A percentile compares a stretch with the other conserved stretches of the same genome.
These are phyloP conservation scores for Drosophila murphyi DNA, from an alignment of 1,140 invertebrate genomes.

Conservation along the genomic window DNA sequence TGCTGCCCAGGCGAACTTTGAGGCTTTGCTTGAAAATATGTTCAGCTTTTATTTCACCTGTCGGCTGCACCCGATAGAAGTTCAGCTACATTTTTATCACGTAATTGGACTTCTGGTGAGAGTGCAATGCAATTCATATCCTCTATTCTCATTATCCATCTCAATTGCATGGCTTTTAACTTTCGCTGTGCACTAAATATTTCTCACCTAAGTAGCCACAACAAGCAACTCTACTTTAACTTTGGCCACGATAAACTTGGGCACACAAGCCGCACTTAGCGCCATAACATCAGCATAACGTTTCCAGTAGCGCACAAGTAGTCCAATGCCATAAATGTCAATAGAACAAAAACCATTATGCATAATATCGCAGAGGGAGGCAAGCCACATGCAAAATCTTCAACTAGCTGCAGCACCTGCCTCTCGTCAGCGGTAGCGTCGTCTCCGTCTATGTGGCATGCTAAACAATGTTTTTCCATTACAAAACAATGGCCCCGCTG, in stretches of 20 bases:
- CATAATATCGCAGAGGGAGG: conserved; percentile 58
- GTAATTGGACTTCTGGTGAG: too few relatives aligned
- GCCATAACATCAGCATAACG: neutral
- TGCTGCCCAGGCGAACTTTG: too few relatives aligned
- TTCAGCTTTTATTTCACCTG: too few relatives aligned
- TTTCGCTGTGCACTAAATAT: conserved; percentile 31
- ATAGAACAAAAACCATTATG: conserved; percentile 80
- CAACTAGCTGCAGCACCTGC: neutral
- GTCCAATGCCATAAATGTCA: conserved; percentile 73
- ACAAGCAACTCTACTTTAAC: conserved; percentile 45
- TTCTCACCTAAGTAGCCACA: conserved; percentile 43
- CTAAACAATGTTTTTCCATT: conserved; percentile 81
- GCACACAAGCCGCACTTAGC: conserved; percentile 14
- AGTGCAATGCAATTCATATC: too few relatives aligned
- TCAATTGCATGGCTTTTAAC: conserved; percentile 56
- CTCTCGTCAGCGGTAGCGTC: conserved; percentile 14
- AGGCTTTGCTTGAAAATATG: too few relatives aligned
- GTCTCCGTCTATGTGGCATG: conserved; percentile 46
- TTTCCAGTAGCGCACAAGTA: conserved; percentile 1
- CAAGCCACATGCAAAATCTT: conserved; percentile 22
- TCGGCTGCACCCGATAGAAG: too few relatives aligned
- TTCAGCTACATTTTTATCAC: too few relatives aligned
- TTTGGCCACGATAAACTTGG: conserved; percentile 39
- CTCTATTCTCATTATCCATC: conserved; percentile 44
- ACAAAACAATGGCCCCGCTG: conserved; percentile 69